Evolutionary conservation across 2,797 vertebrate genomes (phyloP).

Genomic region (Pygocentrus nattereri): DNA sequence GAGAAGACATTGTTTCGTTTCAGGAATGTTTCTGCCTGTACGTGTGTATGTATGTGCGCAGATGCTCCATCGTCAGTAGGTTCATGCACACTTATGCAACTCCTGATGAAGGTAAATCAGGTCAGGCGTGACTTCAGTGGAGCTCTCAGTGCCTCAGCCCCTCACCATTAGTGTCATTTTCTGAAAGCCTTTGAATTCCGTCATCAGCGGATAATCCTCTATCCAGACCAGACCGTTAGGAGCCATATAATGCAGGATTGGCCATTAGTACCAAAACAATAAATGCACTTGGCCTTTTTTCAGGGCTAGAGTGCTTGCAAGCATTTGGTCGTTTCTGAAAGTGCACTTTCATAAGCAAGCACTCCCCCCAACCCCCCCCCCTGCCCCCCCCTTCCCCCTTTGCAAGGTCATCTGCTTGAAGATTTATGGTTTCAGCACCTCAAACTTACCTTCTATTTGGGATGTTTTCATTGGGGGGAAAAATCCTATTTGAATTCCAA

Average conservation of each 20-base stretch:
- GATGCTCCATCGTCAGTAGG: constrained; percentile 68
- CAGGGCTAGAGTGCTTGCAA: constrained; percentile 1
- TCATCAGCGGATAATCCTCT: constrained; percentile 11
- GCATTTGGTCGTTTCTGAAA: constrained; percentile 2
- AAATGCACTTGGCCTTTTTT: constrained; percentile 13
- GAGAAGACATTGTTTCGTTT: constrained; percentile 66
- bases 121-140: constrained; percentile 64
- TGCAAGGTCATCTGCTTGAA: background rate
- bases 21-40: constrained; percentile 77
- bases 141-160: constrained; percentile 67
- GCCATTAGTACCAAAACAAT: constrained; percentile 24
- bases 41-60: constrained; percentile 61
- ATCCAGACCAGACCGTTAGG: background rate
- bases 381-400: too few species aligned
- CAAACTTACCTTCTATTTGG: background rate
- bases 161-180: constrained; percentile 10
- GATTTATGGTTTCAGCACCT: background rate
- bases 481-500: too few species aligned
- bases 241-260: constrained; percentile 6
- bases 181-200: constrained; percentile 28
- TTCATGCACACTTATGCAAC: constrained; percentile 80
- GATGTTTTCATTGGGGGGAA: background rate
- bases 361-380: too few species aligned
- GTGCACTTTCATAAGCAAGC: constrained; percentile 12
- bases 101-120: constrained; percentile 71